Conservation (phyloP, 1,140 invertebrate species). For the Cryptotermes secundus region DNA sequence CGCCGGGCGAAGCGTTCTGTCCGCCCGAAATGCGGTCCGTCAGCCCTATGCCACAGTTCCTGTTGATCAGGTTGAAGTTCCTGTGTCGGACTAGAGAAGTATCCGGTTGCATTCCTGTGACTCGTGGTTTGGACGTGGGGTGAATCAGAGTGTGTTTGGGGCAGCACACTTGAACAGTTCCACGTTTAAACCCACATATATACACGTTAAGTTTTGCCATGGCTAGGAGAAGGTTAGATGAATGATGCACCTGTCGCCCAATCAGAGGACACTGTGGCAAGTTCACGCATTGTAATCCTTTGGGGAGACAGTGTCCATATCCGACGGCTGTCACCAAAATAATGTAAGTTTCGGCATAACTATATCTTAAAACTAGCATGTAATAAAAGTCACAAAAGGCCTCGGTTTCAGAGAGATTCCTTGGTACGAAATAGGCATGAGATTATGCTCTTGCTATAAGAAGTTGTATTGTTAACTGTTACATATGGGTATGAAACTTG, state of each 20-base stretch:
- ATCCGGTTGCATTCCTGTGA: not conserved
- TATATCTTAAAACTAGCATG: too few species aligned
- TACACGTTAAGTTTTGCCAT: not conserved
- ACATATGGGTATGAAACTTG: too few species aligned
- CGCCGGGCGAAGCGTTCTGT: not conserved
- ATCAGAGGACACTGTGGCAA: not conserved
- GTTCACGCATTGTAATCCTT: not conserved
- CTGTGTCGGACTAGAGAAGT: not conserved
- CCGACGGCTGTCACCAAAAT: not conserved
- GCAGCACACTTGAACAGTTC: not conserved
- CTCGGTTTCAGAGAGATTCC: too few species aligned
- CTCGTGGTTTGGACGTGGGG: not conserved
- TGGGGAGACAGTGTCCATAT: not conserved
- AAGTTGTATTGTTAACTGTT: too few species aligned
- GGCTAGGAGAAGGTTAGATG: not conserved
- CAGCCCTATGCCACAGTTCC: not conserved
- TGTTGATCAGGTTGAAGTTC: conserved; percentile 15
- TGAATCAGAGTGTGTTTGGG: not conserved
- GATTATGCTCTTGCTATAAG: too few species aligned
- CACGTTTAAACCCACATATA: not conserved
- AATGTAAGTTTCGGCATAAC: too few species aligned
- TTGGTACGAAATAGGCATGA: too few species aligned
- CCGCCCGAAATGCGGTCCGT: not conserved
- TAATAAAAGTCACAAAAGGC: too few species aligned
- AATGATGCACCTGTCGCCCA: not conserved